phyloP scores from a whole-genome alignment of 2,888 invertebrate species.

The Polymixis lichenea region DNA sequence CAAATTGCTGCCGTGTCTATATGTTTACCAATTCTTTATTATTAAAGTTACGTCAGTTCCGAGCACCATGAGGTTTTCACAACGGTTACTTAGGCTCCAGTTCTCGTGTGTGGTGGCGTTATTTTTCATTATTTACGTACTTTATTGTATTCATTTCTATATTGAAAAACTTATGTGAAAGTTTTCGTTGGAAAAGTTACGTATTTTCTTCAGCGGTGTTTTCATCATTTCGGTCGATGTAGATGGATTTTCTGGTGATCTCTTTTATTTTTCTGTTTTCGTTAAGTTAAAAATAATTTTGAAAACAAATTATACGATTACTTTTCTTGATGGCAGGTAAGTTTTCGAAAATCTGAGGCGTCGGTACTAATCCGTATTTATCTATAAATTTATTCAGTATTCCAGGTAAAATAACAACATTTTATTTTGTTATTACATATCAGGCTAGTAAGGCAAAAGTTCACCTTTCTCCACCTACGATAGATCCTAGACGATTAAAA shows the following conservation, averaged over 20 bases:
- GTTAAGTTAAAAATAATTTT: not conserved
- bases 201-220: not conserved
- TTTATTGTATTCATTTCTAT: not conserved
- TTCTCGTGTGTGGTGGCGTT: conserved; percentile 8
- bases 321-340: conserved; percentile 10
- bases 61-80: not conserved
- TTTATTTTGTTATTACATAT: not conserved
- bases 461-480: too few relatives aligned
- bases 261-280: not conserved
- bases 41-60: not conserved
- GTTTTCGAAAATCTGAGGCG: conserved; percentile 9
- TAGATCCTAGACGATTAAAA: not conserved
- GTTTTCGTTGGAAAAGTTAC: conserved; percentile 6
- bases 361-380: not conserved
- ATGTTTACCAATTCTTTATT: not conserved
- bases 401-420: not conserved
- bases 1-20: conserved; percentile 7
- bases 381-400: not conserved
- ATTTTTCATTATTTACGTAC: conserved; percentile 20
- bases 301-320: too few relatives aligned
- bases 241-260: not conserved
- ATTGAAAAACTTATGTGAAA: conserved; percentile 17
- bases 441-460: not conserved
- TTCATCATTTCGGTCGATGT: conserved; percentile 2
- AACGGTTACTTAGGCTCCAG: not conserved